Conservation (phyloP, 2,888 invertebrate species). For the Altica lythri region DNA sequence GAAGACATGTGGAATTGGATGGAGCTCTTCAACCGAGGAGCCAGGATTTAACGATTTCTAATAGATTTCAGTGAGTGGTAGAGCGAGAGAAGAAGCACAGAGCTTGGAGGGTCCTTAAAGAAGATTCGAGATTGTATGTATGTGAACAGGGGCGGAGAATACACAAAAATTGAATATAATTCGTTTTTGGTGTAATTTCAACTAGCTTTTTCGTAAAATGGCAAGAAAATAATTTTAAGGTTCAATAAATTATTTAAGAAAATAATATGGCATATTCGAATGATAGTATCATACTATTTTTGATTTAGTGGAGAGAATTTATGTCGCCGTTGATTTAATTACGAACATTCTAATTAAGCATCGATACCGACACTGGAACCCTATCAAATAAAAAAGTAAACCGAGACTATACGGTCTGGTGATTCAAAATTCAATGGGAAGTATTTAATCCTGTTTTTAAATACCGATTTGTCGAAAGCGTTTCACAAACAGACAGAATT, state of each 20-base stretch:
- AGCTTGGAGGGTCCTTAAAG: conserved; percentile 42
- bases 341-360: too few species aligned
- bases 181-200: too few species aligned
- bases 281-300: too few species aligned
- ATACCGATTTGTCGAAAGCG: conserved; percentile 7
- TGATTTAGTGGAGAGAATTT: too few species aligned
- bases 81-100: conserved; percentile 40
- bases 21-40: conserved; percentile 51
- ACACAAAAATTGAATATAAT: background rate
- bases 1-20: conserved; percentile 55
- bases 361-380: too few species aligned
- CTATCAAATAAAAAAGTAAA: too few species aligned
- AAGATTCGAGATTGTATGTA: conserved; percentile 22
- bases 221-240: too few species aligned
- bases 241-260: too few species aligned
- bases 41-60: conserved; percentile 58
- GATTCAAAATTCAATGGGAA: conserved; percentile 8
- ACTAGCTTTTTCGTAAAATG: too few species aligned
- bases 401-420: background rate
- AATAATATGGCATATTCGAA: too few species aligned
- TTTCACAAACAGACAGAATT: conserved; percentile 17
- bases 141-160: background rate
- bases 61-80: conserved; percentile 56
- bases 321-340: too few species aligned
- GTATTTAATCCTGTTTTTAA: conserved; percentile 15